Evolutionary conservation across 2,888 invertebrate species (phyloP).

Genomic region (Adineta ricciae): DNA sequence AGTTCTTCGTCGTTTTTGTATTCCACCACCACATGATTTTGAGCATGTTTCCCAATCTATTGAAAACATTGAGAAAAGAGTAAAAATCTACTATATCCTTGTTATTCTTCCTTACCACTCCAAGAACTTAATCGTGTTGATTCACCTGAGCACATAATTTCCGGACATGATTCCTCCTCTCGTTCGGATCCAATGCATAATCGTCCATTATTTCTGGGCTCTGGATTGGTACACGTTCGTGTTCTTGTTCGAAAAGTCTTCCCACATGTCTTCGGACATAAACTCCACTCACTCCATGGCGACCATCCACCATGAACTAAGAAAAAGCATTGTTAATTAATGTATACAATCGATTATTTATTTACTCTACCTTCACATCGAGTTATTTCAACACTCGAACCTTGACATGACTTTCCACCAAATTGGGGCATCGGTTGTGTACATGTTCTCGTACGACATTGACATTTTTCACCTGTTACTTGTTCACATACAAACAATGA

Average conservation of each 20-base stretch:
- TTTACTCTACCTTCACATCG: slow-evolving; percentile 23
- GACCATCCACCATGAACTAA: slow-evolving; percentile 76
- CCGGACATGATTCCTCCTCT: slow-evolving; percentile 64
- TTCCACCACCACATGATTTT: slow-evolving; percentile 61
- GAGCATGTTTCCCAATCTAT: slow-evolving; percentile 67
- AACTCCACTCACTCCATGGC: slow-evolving; percentile 70
- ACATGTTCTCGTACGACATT: slow-evolving; percentile 29
- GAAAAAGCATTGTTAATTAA: not conserved
- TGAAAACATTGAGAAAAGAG: not conserved
- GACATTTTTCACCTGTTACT: slow-evolving; percentile 21
- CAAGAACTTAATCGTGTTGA: not conserved
- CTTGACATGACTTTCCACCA: slow-evolving; percentile 25
- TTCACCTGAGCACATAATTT: slow-evolving; percentile 35
- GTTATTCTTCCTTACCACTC: slow-evolving; percentile 30
- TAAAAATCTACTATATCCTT: slow-evolving; percentile 52
- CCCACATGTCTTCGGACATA: slow-evolving; percentile 57
- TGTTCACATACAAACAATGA: slow-evolving; percentile 70
- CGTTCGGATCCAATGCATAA: slow-evolving; percentile 73
- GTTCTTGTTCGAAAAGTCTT: slow-evolving; percentile 67
- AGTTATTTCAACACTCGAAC: slow-evolving; percentile 24
- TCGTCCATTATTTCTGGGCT: slow-evolving; percentile 68
- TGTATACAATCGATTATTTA: not conserved
- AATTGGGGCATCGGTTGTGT: slow-evolving; percentile 23
- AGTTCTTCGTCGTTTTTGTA: slow-evolving; percentile 57
- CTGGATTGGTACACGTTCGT: slow-evolving; percentile 71